Base-by-base conservation (phyloP, 2,113 vertebrate genomes). In the Eudyptes chrysolophus region DNA sequence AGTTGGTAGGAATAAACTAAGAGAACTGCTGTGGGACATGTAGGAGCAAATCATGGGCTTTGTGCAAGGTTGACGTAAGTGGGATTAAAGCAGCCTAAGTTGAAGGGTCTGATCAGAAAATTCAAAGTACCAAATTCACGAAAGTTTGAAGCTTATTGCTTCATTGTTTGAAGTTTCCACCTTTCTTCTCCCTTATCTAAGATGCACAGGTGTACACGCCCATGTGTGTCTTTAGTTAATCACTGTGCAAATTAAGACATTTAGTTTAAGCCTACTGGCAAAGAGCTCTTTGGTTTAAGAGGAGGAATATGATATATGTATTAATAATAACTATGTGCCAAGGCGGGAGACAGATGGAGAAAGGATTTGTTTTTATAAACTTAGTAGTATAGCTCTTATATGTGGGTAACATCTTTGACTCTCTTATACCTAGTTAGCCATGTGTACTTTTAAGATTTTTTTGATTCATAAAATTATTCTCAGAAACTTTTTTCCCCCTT, bases 331-430 rank as follows among this genome's bases (percentile, higher is more conserved):
- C 70, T 51, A 1, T 54, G 58, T 85, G 58, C 81, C 25, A 34
- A 90, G 58, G 74, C 7, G 9, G 58, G 40, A 85, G 92, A 79
- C 87, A 95, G 81, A 90, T 87, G 87, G 89, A 69, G 66, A 91
- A 87, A 79, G 36, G 49, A 57, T 92, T 93, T 92, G 58, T 62
- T 93, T 93, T 90, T 79, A 94, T 87, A 82, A 95, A 93, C 81
- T 85, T 82, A 71, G 69, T 90, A 82, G 70, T 90, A n/a, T 82
- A 65, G 52, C 55, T 90, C 65, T 85, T 74, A 27, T 13, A 51
- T 64, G 52, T 82, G 70, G 61, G 21, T 88, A 92, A 76, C 9
- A 9, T 92, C 61, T 90, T 55, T 40, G 80, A 60, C 30, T 89
- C 26, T 90, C 32, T 82, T 69, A 38, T 64, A 76, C 32, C 64